Percentiles rank a stretch among this genome's conserved stretches.
Conservation (phyloP, 2,797 vertebrate species). For the Sebastes aleutianus region DNA sequence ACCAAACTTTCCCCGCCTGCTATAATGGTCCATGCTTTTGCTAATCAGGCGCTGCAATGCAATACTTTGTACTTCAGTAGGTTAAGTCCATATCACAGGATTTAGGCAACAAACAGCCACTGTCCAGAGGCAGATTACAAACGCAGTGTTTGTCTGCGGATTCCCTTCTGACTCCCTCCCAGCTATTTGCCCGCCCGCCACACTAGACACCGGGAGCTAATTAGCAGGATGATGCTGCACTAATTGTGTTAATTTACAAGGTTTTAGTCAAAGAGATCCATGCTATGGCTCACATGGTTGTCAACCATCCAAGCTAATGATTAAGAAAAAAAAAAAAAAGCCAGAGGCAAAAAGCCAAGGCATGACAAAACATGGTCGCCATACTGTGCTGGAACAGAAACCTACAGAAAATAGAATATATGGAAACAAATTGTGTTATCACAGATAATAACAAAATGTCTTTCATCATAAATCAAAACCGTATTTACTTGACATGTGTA, state of each 20-base stretch:
- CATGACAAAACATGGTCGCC: slow-evolving; percentile 47
- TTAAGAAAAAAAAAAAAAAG: slow-evolving; percentile 81
- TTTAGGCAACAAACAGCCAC: slow-evolving; percentile 63
- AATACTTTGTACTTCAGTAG: slow-evolving; percentile 39
- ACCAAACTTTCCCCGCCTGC: slow-evolving; percentile 9
- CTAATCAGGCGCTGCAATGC: slow-evolving; percentile 8
- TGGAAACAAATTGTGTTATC: not conserved
- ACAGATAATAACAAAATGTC: not conserved
- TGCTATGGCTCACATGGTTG: slow-evolving; percentile 91
- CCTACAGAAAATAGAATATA: slow-evolving; percentile 21
- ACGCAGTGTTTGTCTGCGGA: slow-evolving; percentile 83
- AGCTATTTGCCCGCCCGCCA: slow-evolving; percentile 89
- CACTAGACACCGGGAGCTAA: slow-evolving; percentile 93
- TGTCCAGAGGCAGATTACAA: slow-evolving; percentile 69
- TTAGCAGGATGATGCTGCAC: slow-evolving; percentile 97
- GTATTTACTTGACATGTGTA: slow-evolving; percentile 4
- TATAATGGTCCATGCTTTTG: slow-evolving; percentile 22
- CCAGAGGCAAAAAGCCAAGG: slow-evolving; percentile 85
- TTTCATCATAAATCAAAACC: not conserved
- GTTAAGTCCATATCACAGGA: slow-evolving; percentile 59
- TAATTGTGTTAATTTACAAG: slow-evolving; percentile 99
- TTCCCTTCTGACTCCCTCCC: slow-evolving; percentile 88
- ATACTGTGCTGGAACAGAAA: slow-evolving; percentile 43
- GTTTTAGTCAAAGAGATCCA: slow-evolving; percentile 97
- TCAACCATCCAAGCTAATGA: slow-evolving; percentile 93